Evolutionary conservation across 92 coral and sea anemone genomes (phyloP), one percentile per base, ranked within the genome.

Genomic region (Heliopora coerulea): DNA sequence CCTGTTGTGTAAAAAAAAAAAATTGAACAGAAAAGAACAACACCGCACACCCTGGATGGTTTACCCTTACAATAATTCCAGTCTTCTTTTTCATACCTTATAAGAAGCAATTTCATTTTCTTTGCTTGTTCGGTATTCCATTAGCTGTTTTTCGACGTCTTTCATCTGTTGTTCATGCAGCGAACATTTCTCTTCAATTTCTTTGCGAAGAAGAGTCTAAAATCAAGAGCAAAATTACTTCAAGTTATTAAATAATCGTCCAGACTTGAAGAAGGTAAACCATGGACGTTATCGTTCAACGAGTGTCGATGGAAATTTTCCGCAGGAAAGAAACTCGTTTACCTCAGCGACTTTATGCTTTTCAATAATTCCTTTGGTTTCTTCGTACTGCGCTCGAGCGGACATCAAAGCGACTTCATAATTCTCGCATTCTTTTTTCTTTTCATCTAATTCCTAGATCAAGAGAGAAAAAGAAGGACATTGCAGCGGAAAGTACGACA

Each of bases 31-130:
- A n/a, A n/a, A n/a, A n/a, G n/a, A n/a, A n/a, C n/a, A n/a, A n/a
- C n/a, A n/a, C n/a, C n/a, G n/a, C n/a, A n/a, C n/a, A n/a, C n/a
- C n/a, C n/a, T n/a, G n/a, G n/a, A n/a, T n/a, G n/a, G n/a, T n/a
- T n/a, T n/a, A n/a, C n/a, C n/a, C n/a, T n/a, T n/a, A n/a, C n/a
- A n/a, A n/a, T n/a, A n/a, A n/a, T n/a, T n/a, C 1, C 3, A 66
- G 8, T 9, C 13, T 24, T 20, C 11, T 11, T 4, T 37, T 4
- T 37, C 1, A 20, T 73, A 91, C 97, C 96, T 91, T 91, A 27
- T 88, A 91, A 1, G 97, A 91, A 46, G 90, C 87, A 25, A 91
- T 88, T 57, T 91, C 97, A n/a, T 91, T 87, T 54, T 88, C 91
- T 79, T 86, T 91, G 88, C 82, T 88, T 58, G 68, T 84, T 72